Base-by-base conservation (phyloP, 2,888 invertebrate species). In the Priapulus caudatus region DNA sequence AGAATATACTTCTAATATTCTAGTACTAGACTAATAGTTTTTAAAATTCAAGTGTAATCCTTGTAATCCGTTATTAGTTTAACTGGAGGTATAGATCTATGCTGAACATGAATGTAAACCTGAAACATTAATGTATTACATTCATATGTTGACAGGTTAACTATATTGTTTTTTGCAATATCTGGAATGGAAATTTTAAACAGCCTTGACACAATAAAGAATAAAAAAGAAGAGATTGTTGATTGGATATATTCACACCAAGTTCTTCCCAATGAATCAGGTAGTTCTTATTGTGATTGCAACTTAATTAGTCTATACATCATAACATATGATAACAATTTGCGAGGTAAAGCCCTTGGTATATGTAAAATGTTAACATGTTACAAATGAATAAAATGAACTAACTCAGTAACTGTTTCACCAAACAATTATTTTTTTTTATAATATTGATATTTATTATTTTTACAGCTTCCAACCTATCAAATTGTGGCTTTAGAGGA, bases 241-340 rank as follows among this genome's bases (percentile, higher is more conserved):
- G 81, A 91, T 52, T 95, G 93, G 93, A 81, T 95, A 54, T 95
- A 95, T 70, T 79, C 81, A 22, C 76, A 90, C 20, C 89, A 93
- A 76, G 79, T 91, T 5, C 74, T 77, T 47, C 81, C 84, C 47
- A 67, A 74, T 58, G 68, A 74, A 63, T 65, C 53, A 54, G 63
- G 67, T 68, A 51, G 48, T 56, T 52, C 47, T 47, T 20, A 21
- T 4, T 33, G 10, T 52, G 18, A 19, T 60, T 60, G 46, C 55
- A 66, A 66, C 55, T 23, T 60, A 4, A 20, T 20, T 45, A 5
- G 43, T 19, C 44, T 19, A 4, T 23, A 5, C 50, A 2, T 47
- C 47, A 22, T 22, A 49, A 15, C 18, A 10, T 10, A 51, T 3
- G 21, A 23, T 20, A 45, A 18, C 15, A 43, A 52, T n/a, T n/a